Evolutionary conservation across 1,140 invertebrate genomes (phyloP).

Genomic region (Tetragnatha versicolor): DNA sequence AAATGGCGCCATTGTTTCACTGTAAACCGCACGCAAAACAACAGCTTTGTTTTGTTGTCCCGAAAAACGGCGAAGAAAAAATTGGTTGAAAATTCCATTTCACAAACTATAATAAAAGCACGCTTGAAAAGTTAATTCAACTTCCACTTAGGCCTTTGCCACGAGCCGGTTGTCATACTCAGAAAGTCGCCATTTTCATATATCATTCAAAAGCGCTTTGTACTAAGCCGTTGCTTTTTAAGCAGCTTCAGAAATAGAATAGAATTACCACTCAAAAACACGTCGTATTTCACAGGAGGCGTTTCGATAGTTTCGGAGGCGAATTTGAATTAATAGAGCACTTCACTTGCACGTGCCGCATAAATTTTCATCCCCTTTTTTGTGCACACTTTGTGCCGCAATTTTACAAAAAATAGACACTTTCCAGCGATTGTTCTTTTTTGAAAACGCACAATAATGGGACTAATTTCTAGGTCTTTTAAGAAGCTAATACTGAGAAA

Average conservation of each 20-base stretch:
- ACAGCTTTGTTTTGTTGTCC: slow-evolving; percentile 19
- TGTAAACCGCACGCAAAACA: slow-evolving; percentile 17
- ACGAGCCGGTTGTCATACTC: slow-evolving; percentile 18
- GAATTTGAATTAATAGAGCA: slow-evolving; percentile 11
- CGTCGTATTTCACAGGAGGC: not conserved
- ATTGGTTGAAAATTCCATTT: not conserved
- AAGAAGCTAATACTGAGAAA: too few relatives aligned
- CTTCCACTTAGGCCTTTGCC: not conserved
- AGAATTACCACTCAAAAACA: slow-evolving; percentile 26
- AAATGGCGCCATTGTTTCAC: slow-evolving; percentile 34
- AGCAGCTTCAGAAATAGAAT: not conserved
- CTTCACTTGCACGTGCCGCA: not conserved
- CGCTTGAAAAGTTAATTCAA: slow-evolving; percentile 13
- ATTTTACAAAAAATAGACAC: not conserved
- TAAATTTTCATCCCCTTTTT: not conserved
- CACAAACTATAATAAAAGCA: slow-evolving; percentile 11
- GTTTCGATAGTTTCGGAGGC: not conserved
- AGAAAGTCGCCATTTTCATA: slow-evolving; percentile 1
- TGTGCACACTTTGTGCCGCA: not conserved
- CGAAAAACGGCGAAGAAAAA: not conserved
- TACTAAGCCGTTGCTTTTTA: not conserved
- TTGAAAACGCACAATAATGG: not conserved
- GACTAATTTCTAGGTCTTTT: slow-evolving; percentile 2
- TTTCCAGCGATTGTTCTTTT: not conserved
- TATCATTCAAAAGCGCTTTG: too few relatives aligned